A percentile compares a stretch with the other conserved stretches of the same genome.
phyloP scores from a whole-genome alignment of 2,797 vertebrate genomes.

The Fistularia tabacaria region DNA sequence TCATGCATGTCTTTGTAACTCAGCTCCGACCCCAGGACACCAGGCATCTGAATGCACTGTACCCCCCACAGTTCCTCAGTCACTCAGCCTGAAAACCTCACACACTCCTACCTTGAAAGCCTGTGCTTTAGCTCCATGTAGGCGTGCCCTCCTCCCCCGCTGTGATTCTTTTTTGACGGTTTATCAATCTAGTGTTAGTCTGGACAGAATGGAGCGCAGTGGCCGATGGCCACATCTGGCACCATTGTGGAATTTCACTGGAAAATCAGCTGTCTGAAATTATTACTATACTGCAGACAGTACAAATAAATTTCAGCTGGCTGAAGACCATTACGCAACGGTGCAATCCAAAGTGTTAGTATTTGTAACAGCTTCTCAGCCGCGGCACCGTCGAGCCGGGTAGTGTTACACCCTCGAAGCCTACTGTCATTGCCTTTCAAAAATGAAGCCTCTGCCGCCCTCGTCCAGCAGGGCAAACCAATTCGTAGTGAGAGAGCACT shows the following conservation, averaged over 20 bases:
- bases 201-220: constrained; percentile 17
- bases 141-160: constrained; percentile 28
- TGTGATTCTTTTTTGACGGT: constrained; percentile 44
- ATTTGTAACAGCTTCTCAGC: too few species aligned
- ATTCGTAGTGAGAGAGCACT: too few species aligned
- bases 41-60: constrained; percentile 58
- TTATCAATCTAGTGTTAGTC: constrained; percentile 25
- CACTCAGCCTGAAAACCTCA: constrained; percentile 59
- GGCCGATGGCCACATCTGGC: constrained; percentile 31
- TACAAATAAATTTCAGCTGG: neutral
- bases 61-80: constrained; percentile 52
- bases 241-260: constrained; percentile 23
- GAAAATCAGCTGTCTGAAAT: constrained; percentile 28
- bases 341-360: too few species aligned
- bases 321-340: too few species aligned
- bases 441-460: too few species aligned
- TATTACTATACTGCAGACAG: neutral
- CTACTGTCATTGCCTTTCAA: too few species aligned
- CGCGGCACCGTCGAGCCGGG: too few species aligned
- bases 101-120: constrained; percentile 67
- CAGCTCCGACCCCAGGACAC: constrained; percentile 39
- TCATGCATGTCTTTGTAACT: constrained; percentile 50
- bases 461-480: too few species aligned
- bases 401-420: too few species aligned
- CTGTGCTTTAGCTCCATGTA: constrained; percentile 13